phyloP scores from a whole-genome alignment of 2,888 invertebrate genomes.

The Augochlorella aurata region DNA sequence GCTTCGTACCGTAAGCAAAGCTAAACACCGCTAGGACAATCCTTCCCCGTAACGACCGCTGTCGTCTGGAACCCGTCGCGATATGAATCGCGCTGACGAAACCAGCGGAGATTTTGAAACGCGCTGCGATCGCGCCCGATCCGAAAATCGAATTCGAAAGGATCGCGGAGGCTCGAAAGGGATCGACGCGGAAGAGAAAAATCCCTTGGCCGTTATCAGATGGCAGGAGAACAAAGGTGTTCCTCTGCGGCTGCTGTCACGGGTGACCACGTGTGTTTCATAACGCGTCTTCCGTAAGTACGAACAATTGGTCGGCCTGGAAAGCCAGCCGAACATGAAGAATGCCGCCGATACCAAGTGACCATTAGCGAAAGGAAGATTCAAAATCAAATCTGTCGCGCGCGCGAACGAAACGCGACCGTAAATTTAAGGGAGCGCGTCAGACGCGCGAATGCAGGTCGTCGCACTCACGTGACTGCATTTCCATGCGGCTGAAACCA shows the following conservation, averaged over 20 bases:
- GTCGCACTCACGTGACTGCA: conserved; percentile 42
- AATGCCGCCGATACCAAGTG: conserved; percentile 56
- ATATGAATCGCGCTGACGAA: conserved; percentile 17
- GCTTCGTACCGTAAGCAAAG: conserved; percentile 78
- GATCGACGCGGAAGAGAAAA: conserved; percentile 38
- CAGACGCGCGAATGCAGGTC: conserved; percentile 45
- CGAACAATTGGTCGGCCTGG: conserved; percentile 69
- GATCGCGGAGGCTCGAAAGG: not conserved
- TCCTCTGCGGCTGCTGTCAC: conserved; percentile 51
- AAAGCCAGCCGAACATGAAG: conserved; percentile 72
- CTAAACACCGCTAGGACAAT: conserved; percentile 81
- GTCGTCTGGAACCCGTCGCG: conserved; percentile 54
- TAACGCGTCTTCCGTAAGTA: conserved; percentile 69
- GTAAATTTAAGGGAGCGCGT: conserved; percentile 29
- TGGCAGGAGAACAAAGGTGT: conserved; percentile 55
- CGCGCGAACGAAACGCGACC: not conserved
- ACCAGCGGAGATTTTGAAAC: not conserved
- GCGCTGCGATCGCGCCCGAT: not conserved
- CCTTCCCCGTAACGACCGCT: conserved; percentile 77
- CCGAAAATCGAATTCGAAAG: not conserved
- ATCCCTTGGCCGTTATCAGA: conserved; percentile 20
- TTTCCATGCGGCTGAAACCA: conserved; percentile 29
- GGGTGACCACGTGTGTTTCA: conserved; percentile 70
- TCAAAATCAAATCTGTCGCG: not conserved
- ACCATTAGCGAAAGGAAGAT: conserved; percentile 35